Conservation (phyloP, 2,888 invertebrate species). For the Stratiomys singularior region DNA sequence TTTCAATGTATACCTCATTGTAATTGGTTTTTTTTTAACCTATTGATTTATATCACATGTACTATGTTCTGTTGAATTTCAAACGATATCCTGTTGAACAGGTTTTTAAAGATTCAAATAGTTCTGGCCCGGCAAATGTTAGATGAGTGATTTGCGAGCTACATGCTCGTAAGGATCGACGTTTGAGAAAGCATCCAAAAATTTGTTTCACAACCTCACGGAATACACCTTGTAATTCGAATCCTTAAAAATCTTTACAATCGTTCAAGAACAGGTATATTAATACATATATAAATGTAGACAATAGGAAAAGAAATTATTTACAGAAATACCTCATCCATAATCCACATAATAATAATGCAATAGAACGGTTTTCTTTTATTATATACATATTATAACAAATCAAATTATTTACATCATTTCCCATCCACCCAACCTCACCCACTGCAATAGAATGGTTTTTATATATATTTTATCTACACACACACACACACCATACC, state of each 20-base stretch:
- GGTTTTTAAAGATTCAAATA: constrained; percentile 11
- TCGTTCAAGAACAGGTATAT: constrained; percentile 53
- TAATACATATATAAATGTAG: constrained; percentile 51
- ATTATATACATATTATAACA: constrained; percentile 58
- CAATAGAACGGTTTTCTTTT: constrained; percentile 56
- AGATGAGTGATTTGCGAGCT: neutral
- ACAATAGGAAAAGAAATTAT: constrained; percentile 53
- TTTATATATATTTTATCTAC: constrained; percentile 61
- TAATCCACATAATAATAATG: constrained; percentile 47
- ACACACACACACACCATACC: constrained; percentile 63
- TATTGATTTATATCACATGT: constrained; percentile 1
- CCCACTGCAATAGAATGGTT: constrained; percentile 50
- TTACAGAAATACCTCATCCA: constrained; percentile 50
- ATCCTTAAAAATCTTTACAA: neutral
- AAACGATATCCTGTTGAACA: constrained; percentile 18
- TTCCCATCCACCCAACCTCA: constrained; percentile 46
- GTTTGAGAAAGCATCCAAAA: no score
- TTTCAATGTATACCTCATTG: constrained; percentile 5
- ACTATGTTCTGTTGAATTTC: constrained; percentile 6
- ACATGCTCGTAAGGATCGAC: no score
- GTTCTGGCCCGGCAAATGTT: neutral
- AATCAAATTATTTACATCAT: constrained; percentile 59
- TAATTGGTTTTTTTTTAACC: neutral
- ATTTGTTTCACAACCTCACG: neutral
- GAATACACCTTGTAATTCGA: neutral